phyloP scores from a whole-genome alignment of 1,140 invertebrate species.

The Scaptomyza graminum region DNA sequence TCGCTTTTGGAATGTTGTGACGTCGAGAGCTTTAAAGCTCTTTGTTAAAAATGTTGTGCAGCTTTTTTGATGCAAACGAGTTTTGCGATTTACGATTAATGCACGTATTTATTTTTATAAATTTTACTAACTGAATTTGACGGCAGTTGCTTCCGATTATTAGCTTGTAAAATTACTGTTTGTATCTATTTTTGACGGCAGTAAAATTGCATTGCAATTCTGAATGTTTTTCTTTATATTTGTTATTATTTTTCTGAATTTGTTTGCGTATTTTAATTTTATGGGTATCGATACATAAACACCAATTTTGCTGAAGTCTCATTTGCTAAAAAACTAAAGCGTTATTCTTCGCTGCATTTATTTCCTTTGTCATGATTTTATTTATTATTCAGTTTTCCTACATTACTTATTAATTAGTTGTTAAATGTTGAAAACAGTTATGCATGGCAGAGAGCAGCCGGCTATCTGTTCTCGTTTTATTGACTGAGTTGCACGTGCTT shows the following conservation, averaged over 20 bases:
- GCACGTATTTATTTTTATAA: constrained; percentile 16
- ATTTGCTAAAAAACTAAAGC: no score
- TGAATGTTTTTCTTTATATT: constrained; percentile 35
- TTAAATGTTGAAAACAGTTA: constrained; percentile 1
- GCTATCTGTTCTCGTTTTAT: constrained; percentile 14
- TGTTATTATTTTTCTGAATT: constrained; percentile 67
- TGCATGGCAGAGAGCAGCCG: not conserved
- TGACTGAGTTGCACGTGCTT: constrained; percentile 71
- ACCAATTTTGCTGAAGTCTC: no score
- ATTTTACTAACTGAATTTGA: constrained; percentile 54
- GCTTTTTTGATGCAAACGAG: constrained; percentile 41
- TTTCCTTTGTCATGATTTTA: not conserved
- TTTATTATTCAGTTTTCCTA: not conserved
- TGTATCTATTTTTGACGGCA: not conserved
- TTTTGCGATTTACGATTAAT: constrained; percentile 38
- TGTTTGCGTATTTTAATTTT: constrained; percentile 4
- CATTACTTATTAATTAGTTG: constrained; percentile 17
- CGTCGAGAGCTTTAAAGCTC: constrained; percentile 47
- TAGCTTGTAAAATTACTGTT: constrained; percentile 51
- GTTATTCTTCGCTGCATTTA: no score
- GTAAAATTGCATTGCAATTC: constrained; percentile 7
- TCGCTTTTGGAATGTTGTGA: constrained; percentile 27
- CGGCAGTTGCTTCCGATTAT: constrained; percentile 44
- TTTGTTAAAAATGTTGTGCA: not conserved
- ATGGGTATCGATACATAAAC: no score